Percentiles rank a stretch among this genome's conserved stretches.
phyloP scores from a whole-genome alignment of 2,888 invertebrate species.

The Cataglyphis rosenhaueri region DNA sequence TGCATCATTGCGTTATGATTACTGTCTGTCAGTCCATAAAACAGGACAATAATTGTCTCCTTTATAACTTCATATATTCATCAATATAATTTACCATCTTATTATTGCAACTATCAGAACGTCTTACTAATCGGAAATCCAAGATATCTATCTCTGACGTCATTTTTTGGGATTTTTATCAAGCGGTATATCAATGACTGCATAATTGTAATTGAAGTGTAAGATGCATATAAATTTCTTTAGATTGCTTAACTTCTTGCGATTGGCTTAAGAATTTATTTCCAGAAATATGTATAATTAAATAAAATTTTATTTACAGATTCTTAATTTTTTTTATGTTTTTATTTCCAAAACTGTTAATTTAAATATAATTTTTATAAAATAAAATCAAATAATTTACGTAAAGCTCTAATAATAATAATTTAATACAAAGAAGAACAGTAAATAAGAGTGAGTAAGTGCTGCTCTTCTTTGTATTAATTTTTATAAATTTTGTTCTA shows the following conservation, averaged over 20 bases:
- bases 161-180: conserved; percentile 74
- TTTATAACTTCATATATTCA: conserved; percentile 10
- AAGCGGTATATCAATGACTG: conserved; percentile 77
- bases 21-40: conserved; percentile 31
- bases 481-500: background rate
- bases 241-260: background rate
- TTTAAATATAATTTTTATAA: background rate
- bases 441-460: too few relatives aligned
- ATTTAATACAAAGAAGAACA: too few relatives aligned
- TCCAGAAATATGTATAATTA: background rate
- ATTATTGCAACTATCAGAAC: conserved; percentile 47
- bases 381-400: too few relatives aligned
- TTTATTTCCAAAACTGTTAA: background rate
- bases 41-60: conserved; percentile 34
- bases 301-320: background rate
- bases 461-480: too few relatives aligned
- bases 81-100: conserved; percentile 15
- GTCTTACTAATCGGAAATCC: conserved; percentile 71
- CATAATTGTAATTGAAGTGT: conserved; percentile 62
- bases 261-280: conserved; percentile 30
- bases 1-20: conserved; percentile 10
- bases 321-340: background rate
- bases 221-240: conserved; percentile 43
- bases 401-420: too few relatives aligned
- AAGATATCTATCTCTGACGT: conserved; percentile 74